Evolutionary conservation across 2,888 invertebrate genomes (phyloP).

Genomic region (Dasypolia templi): DNA sequence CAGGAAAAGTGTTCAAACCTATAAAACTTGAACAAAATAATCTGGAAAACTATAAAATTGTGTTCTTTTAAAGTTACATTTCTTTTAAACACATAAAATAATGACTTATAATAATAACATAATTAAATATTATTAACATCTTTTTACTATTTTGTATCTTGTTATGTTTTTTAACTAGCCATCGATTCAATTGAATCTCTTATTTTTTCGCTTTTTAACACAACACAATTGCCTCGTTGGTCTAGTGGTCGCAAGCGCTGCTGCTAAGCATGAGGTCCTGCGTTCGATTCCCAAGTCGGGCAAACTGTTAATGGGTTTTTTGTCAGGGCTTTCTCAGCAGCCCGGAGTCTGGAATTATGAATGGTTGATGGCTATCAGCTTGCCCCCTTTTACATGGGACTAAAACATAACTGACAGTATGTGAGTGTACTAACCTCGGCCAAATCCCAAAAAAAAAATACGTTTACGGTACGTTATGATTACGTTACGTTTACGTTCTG

Average conservation of each 20-base stretch:
- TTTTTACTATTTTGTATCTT: no score
- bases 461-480: no score
- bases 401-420: background rate
- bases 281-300: background rate
- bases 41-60: background rate
- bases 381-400: background rate
- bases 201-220: background rate
- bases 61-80: background rate
- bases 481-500: no score
- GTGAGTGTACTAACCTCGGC: background rate
- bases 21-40: conserved; percentile 27
- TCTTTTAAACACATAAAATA: no score
- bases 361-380: background rate
- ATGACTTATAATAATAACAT: no score
- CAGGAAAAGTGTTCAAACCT: conserved; percentile 50
- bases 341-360: background rate
- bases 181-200: background rate
- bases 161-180: no score
- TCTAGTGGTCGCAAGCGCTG: background rate
- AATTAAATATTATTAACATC: no score
- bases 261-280: background rate
- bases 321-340: background rate
- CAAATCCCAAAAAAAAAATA: no score
- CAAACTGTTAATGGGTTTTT: background rate
- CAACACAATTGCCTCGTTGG: background rate